phyloP scores from a whole-genome alignment of 2,888 invertebrate species.

The Drosophila cyrtoloma region DNA sequence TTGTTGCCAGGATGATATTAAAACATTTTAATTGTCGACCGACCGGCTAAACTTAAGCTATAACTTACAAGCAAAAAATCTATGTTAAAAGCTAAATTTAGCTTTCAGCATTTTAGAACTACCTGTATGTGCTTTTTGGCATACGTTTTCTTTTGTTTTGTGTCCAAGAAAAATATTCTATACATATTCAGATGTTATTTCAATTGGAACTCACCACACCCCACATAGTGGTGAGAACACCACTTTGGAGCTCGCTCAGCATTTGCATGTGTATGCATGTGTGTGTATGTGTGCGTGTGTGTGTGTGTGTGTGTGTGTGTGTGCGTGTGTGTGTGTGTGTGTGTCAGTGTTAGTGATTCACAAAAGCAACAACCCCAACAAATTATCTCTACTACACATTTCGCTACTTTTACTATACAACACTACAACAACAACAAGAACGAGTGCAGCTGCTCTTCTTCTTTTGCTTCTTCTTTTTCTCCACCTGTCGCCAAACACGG shows the following conservation, averaged over 20 bases:
- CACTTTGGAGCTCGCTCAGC: conserved; percentile 53
- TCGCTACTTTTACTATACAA: conserved; percentile 62
- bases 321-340: conserved; percentile 9
- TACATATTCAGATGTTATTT: conserved; percentile 58
- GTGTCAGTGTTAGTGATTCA: conserved; percentile 63
- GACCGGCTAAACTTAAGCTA: conserved; percentile 37
- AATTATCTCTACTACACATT: conserved; percentile 72
- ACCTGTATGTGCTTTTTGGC: conserved; percentile 10
- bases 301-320: conserved; percentile 12
- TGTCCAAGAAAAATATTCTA: conserved; percentile 40
- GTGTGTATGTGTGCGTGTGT: conserved; percentile 15
- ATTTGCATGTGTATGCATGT: conserved; percentile 7
- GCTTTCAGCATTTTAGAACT: conserved; percentile 21
- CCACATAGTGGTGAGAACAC: conserved; percentile 44
- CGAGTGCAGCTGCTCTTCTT: conserved; percentile 55
- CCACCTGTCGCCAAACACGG: conserved; percentile 60
- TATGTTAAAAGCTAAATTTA: conserved; percentile 9
- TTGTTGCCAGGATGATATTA: conserved; percentile 55
- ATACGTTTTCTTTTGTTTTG: conserved; percentile 19
- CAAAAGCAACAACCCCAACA: conserved; percentile 74
- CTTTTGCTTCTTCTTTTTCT: conserved; percentile 38
- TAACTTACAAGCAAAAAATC: neutral
- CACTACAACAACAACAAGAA: conserved; percentile 28
- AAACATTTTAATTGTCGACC: conserved; percentile 45
- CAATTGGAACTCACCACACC: conserved; percentile 61